Evolutionary conservation across 2,888 invertebrate species (phyloP).

Genomic region (Synergus gifuensis): DNA sequence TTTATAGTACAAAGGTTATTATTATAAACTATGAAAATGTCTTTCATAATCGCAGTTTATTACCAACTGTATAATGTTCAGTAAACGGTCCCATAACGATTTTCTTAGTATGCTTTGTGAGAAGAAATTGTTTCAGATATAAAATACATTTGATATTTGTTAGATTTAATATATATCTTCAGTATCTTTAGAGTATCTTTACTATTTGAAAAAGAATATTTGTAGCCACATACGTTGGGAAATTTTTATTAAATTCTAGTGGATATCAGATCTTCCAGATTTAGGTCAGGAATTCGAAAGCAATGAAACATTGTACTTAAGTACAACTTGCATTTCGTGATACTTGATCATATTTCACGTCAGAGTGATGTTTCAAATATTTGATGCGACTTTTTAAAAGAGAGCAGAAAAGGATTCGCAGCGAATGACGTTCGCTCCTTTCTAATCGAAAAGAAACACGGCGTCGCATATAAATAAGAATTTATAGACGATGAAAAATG

Average conservation of each 20-base stretch:
- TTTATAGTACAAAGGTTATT: constrained; percentile 38
- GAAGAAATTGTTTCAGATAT: constrained; percentile 22
- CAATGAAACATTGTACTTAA: constrained; percentile 44
- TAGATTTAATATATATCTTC: background rate
- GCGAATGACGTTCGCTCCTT: constrained; percentile 53
- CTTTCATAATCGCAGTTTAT: constrained; percentile 33
- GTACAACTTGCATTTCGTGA: constrained; percentile 31
- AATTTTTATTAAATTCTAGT: background rate
- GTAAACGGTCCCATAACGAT: background rate
- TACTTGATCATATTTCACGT: background rate
- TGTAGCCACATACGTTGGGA: background rate
- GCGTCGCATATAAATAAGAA: constrained; percentile 77
- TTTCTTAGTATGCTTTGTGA: constrained; percentile 14
- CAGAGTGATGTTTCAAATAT: background rate
- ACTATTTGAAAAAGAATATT: no score
- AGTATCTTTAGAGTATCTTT: no score
- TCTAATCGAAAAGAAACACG: constrained; percentile 73
- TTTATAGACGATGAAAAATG: constrained; percentile 77
- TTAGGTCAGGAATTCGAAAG: constrained; percentile 31
- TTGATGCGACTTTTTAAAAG: constrained; percentile 36
- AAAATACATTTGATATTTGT: background rate
- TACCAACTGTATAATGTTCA: constrained; percentile 25
- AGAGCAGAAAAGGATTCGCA: constrained; percentile 40
- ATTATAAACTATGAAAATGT: constrained; percentile 25
- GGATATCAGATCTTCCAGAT: background rate